Conservation (phyloP, 2,113 vertebrate species). For the Macquaria ambigua region DNA sequence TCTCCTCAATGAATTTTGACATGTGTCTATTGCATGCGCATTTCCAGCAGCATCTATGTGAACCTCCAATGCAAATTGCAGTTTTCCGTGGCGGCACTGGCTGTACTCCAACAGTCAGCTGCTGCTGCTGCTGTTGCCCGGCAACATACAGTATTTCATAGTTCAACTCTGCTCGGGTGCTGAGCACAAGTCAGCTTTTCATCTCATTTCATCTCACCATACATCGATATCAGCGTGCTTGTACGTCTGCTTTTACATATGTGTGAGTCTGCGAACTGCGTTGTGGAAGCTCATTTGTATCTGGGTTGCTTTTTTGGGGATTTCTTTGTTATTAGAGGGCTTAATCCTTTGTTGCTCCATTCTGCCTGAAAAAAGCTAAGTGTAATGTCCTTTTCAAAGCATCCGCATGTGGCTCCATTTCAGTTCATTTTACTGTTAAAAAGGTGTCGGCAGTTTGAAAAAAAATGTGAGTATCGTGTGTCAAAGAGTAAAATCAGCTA, state of each 20-base stretch:
- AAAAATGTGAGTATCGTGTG: not conserved
- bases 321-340: conserved; percentile 1
- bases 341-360: conserved; percentile 5
- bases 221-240: conserved; percentile 37
- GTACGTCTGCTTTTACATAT: conserved; percentile 5
- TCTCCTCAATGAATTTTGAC: not conserved
- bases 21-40: conserved; percentile 22
- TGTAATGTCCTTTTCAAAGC: conserved; percentile 7
- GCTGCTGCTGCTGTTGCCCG: conserved; percentile 86
- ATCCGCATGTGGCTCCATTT: not conserved
- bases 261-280: not conserved
- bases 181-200: conserved; percentile 78
- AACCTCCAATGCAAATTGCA: conserved; percentile 79
- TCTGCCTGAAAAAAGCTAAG: not conserved
- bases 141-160: conserved; percentile 86
- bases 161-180: conserved; percentile 78
- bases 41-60: conserved; percentile 49
- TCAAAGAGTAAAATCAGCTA: not conserved
- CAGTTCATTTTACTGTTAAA: not conserved
- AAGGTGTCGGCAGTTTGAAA: not conserved
- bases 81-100: conserved; percentile 76
- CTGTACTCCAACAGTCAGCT: conserved; percentile 82
- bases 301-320: not conserved
- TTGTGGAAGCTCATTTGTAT: conserved; percentile 5
- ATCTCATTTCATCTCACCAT: conserved; percentile 50